These are phyloP conservation scores for Lepidochitona cinerea DNA, from an alignment of 2,888 invertebrate genomes.

Conservation along the genomic window DNA sequence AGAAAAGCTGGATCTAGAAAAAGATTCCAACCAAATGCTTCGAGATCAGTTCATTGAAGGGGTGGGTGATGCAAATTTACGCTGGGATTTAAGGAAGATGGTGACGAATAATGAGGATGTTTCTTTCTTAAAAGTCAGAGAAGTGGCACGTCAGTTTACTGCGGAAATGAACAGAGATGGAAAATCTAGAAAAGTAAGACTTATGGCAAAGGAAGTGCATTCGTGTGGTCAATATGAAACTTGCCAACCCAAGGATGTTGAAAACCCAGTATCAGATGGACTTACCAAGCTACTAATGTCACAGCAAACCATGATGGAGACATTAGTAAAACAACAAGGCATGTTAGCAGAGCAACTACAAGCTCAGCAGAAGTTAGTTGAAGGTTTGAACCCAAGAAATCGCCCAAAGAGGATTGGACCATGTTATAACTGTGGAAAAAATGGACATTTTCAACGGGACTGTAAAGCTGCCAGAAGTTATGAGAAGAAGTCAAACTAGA, in stretches of 20 bases:
- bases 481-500: background rate
- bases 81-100: slow-evolving; percentile 68
- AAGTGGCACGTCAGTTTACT: background rate
- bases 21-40: background rate
- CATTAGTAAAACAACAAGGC: background rate
- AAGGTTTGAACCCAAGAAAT: background rate
- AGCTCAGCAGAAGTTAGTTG: background rate
- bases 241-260: too few species aligned
- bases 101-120: slow-evolving; percentile 72
- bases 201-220: background rate
- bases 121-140: slow-evolving; percentile 57
- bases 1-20: background rate
- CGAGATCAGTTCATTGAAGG: slow-evolving; percentile 6
- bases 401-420: background rate
- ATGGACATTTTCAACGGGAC: background rate
- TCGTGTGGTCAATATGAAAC: too few species aligned
- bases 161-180: background rate
- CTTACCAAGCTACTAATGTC: background rate
- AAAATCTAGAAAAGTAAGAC: background rate
- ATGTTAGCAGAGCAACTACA: background rate
- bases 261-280: too few species aligned
- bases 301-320: background rate
- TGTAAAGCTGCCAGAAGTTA: background rate
- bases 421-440: background rate
- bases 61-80: slow-evolving; percentile 45